phyloP scores from a whole-genome alignment of 2,113 vertebrate species.

The Jaculus jaculus region DNA sequence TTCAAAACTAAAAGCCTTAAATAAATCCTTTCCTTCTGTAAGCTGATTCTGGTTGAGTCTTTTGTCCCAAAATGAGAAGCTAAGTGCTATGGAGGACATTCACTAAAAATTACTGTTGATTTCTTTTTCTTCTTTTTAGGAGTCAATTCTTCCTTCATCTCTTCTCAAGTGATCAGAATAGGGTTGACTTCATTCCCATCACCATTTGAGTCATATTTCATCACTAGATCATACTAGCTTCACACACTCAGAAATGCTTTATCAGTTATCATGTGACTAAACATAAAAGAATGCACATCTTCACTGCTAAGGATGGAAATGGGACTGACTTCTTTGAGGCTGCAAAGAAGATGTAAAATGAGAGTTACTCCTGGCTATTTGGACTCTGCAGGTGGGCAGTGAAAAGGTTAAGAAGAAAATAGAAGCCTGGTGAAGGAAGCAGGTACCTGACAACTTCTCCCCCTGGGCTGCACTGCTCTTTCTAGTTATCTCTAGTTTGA shows the following conservation, averaged over 20 bases:
- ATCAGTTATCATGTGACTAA: background rate
- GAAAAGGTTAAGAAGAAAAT: background rate
- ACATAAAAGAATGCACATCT: background rate
- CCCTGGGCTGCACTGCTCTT: background rate
- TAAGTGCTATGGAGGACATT: background rate
- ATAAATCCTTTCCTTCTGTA: no score
- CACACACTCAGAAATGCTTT: background rate
- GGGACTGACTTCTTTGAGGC: background rate
- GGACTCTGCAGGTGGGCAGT: background rate
- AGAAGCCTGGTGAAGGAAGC: background rate
- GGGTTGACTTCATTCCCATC: background rate
- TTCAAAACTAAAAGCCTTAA: no score
- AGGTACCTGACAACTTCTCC: background rate
- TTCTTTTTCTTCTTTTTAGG: background rate
- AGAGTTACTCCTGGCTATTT: background rate
- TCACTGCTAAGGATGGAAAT: background rate
- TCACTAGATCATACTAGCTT: background rate
- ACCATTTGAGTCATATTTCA: background rate
- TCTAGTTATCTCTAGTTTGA: background rate
- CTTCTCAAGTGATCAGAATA: background rate
- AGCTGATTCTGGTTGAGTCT: no score
- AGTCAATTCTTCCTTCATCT: background rate
- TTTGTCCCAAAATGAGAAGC: no score
- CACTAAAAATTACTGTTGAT: background rate
- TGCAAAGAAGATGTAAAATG: background rate